These are phyloP conservation scores for Ptilorrhoa leucosticta DNA, from an alignment of 2,113 vertebrate genomes.

Conservation along the genomic window DNA sequence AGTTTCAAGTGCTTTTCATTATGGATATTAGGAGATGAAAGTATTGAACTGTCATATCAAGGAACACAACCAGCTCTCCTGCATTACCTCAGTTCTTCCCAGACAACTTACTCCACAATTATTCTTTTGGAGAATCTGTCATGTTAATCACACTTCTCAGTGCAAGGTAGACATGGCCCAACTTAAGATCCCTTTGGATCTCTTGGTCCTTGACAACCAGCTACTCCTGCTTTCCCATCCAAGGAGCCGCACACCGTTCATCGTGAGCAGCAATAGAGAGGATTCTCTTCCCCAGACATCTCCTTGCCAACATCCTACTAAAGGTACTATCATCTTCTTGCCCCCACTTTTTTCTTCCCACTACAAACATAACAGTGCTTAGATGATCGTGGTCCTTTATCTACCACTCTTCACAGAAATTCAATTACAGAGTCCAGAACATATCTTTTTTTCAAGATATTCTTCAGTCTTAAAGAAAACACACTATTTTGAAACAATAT, in stretches of 20 bases:
- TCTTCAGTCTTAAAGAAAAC: not conserved
- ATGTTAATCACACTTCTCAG: not conserved
- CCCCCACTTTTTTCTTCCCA: not conserved
- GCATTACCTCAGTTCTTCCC: not conserved
- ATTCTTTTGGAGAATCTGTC: not conserved
- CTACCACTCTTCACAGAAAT: not conserved
- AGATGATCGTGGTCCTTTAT: not conserved
- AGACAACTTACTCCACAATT: not conserved
- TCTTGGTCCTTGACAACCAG: not conserved
- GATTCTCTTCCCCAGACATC: not conserved
- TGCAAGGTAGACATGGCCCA: not conserved
- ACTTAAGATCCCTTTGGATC: not conserved
- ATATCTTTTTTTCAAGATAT: not conserved
- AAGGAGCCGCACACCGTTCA: accelerated
- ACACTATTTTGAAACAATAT: not conserved
- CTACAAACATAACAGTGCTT: not conserved
- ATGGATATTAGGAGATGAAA: not conserved
- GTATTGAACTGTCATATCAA: not conserved
- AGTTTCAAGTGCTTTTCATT: not conserved
- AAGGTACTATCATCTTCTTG: not conserved
- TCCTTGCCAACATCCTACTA: not conserved
- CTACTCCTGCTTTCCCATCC: not conserved
- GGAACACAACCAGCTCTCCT: not conserved
- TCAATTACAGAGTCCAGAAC: not conserved
- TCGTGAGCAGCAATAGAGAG: not conserved